These are phyloP conservation scores for Electrophaes corylata DNA, from an alignment of 2,888 invertebrate genomes.

Conservation along the genomic window DNA sequence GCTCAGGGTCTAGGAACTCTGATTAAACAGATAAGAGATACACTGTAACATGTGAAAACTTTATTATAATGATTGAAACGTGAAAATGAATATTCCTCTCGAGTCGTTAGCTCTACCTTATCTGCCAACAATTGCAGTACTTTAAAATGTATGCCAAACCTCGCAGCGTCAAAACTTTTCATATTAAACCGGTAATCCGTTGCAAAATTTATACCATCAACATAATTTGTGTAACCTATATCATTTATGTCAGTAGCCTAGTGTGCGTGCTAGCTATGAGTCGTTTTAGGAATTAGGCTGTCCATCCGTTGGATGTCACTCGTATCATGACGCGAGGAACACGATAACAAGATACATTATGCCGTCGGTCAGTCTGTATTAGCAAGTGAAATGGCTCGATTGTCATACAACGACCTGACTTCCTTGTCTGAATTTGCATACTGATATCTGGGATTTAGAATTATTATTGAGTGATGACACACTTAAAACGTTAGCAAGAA, in stretches of 20 bases:
- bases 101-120: conserved; percentile 2
- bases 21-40: conserved; percentile 2
- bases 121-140: conserved; percentile 18
- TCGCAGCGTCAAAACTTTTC: conserved; percentile 16
- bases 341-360: conserved; percentile 52
- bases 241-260: not conserved
- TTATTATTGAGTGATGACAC: conserved; percentile 5
- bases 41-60: not conserved
- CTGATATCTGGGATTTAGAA: conserved; percentile 35
- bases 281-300: conserved; percentile 28
- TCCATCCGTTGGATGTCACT: conserved; percentile 28
- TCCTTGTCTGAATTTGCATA: conserved; percentile 41
- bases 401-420: conserved; percentile 56
- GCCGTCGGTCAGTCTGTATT: conserved; percentile 52
- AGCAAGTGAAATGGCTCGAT: conserved; percentile 66
- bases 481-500: not conserved
- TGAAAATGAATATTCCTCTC: not conserved
- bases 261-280: conserved; percentile 14
- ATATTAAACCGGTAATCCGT: conserved; percentile 3
- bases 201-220: conserved; percentile 14
- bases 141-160: conserved; percentile 23
- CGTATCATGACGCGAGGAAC: conserved; percentile 31
- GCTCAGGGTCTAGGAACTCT: not conserved
- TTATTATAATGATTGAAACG: not conserved
- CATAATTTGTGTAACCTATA: conserved; percentile 8